Evolutionary conservation across 2,113 vertebrate genomes (phyloP).

Genomic region (Mixornis gularis): DNA sequence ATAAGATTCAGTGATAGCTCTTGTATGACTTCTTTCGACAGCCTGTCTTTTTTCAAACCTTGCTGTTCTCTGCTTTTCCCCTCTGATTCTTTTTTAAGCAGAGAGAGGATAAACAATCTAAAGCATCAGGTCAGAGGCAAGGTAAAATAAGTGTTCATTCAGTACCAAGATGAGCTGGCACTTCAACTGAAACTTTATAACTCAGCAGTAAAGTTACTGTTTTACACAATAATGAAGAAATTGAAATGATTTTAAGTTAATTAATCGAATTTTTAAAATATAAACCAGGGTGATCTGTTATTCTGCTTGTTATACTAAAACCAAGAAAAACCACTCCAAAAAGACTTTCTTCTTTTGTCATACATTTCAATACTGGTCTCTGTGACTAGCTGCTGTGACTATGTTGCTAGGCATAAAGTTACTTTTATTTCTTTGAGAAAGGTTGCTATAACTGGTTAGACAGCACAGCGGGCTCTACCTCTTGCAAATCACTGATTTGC

Average conservation of each 20-base stretch:
- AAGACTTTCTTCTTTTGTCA: neutral
- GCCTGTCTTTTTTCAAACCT: neutral
- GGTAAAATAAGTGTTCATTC: neutral
- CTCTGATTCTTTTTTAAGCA: neutral
- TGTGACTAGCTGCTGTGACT: neutral
- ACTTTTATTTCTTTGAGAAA: neutral
- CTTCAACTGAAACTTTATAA: neutral
- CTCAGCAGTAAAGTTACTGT: neutral
- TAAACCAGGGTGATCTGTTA: neutral
- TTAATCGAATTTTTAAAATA: neutral
- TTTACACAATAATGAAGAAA: neutral
- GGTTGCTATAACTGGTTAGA: neutral
- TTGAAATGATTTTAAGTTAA: neutral
- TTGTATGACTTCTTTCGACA: neutral
- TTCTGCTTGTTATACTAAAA: neutral
- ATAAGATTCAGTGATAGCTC: slow-evolving; percentile 12
- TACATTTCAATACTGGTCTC: neutral
- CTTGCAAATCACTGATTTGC: neutral
- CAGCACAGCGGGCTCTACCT: neutral
- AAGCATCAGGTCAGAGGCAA: neutral
- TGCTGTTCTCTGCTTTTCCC: neutral
- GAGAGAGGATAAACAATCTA: neutral
- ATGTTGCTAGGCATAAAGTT: neutral
- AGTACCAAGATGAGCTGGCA: neutral
- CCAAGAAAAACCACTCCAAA: rapidly evolving